phyloP scores from a whole-genome alignment of 2,888 invertebrate species.

The Smittia sp. region DNA sequence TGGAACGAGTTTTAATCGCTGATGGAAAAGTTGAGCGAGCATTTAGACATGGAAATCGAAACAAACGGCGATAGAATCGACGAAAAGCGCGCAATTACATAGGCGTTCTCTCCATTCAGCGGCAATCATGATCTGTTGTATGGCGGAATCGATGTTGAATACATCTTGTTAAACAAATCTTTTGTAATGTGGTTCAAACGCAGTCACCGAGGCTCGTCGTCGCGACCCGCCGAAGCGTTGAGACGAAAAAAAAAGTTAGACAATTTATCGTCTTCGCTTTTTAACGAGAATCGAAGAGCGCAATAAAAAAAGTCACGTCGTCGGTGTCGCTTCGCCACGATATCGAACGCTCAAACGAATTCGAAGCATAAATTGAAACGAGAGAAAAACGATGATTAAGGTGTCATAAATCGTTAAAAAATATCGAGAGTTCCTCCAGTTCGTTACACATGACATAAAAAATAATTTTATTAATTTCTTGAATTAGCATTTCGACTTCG shows the following conservation, averaged over 20 bases:
- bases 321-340: not conserved
- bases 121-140: conserved; percentile 21
- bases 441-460: conserved; percentile 37
- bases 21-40: conserved; percentile 24
- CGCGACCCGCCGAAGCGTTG: not conserved
- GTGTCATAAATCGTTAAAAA: conserved; percentile 39
- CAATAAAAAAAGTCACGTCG: not conserved
- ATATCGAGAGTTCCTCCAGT: conserved; percentile 38
- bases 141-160: conserved; percentile 14
- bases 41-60: conserved; percentile 19
- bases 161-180: conserved; percentile 25
- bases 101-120: not conserved
- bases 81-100: conserved; percentile 16
- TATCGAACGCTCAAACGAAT: not conserved
- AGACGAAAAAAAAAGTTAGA: not conserved
- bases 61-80: conserved; percentile 16
- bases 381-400: conserved; percentile 3
- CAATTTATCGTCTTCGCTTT: not conserved
- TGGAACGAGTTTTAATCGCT: conserved; percentile 23
- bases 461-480: conserved; percentile 40
- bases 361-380: conserved; percentile 1
- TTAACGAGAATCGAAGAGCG: not conserved
- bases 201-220: not conserved
- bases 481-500: conserved; percentile 29
- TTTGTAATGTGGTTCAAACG: conserved; percentile 13